Evolutionary conservation across 2,113 vertebrate species (phyloP).

Genomic region (Orthonyx spaldingii): DNA sequence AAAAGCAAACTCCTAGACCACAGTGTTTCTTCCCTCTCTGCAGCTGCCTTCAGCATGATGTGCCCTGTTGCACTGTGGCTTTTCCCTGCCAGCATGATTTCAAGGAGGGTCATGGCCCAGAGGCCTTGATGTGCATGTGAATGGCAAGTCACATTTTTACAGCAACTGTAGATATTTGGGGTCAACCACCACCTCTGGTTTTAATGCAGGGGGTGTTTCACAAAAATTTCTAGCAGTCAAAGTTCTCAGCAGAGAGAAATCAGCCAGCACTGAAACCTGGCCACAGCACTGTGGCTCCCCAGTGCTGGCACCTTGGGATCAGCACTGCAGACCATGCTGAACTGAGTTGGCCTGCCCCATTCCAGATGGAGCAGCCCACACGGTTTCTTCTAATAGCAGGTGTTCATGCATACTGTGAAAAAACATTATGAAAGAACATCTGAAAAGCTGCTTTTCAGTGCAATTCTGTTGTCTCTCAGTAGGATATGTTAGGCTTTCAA

Average conservation of each 20-base stretch:
- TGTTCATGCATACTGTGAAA: neutral
- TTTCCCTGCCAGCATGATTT: neutral
- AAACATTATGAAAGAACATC: neutral
- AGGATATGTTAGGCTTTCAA: neutral
- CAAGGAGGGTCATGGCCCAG: neutral
- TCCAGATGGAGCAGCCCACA: rapidly evolving
- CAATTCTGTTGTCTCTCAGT: neutral
- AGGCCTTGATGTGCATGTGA: neutral
- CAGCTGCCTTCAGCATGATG: neutral
- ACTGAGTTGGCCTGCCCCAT: rapidly evolving
- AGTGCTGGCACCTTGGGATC: rapidly evolving
- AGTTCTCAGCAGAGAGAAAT: neutral
- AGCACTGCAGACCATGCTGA: rapidly evolving
- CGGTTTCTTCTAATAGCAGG: neutral
- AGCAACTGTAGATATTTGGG: neutral
- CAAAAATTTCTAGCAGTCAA: neutral
- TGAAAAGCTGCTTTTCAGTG: neutral
- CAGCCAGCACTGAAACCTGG: rapidly evolving
- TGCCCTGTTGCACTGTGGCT: neutral
- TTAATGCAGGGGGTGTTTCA: neutral
- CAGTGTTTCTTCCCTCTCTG: neutral
- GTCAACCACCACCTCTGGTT: neutral
- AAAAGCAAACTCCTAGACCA: neutral
- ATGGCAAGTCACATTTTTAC: neutral
- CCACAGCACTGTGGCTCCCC: no score